Conservation (phyloP, 1,140 invertebrate species). For the Pseudomyrmex concolor region DNA sequence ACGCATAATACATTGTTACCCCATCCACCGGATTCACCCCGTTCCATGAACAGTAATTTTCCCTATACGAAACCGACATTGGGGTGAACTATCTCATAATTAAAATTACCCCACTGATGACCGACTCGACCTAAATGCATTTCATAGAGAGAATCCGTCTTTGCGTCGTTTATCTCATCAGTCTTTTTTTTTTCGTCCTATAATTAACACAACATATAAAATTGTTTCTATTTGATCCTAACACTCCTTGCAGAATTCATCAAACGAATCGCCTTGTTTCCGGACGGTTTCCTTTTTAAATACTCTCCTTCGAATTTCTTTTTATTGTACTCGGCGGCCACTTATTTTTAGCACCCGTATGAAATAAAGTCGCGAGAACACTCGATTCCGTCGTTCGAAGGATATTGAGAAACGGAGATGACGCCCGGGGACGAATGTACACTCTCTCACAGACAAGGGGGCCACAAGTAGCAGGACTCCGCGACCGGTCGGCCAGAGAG, state of each 20-base stretch:
- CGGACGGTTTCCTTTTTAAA: background rate
- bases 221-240: background rate
- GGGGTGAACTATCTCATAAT: slow-evolving; percentile 81
- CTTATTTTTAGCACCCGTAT: slow-evolving; percentile 16
- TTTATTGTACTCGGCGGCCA: slow-evolving; percentile 22
- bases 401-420: slow-evolving; percentile 55
- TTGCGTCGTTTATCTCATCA: background rate
- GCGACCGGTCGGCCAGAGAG: slow-evolving; percentile 57
- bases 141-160: background rate
- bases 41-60: slow-evolving; percentile 75
- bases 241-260: no score
- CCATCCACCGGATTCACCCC: slow-evolving; percentile 71
- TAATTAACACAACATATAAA: background rate
- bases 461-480: slow-evolving; percentile 38
- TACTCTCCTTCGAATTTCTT: background rate
- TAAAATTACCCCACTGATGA: slow-evolving; percentile 76
- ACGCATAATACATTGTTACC: slow-evolving; percentile 84
- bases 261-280: no score
- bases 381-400: slow-evolving; percentile 47
- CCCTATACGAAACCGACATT: slow-evolving; percentile 68
- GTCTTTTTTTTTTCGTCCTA: background rate
- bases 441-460: slow-evolving; percentile 5
- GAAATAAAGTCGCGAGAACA: slow-evolving; percentile 61
- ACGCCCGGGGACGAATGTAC: slow-evolving; percentile 11
- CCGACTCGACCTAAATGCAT: background rate